phyloP scores from a whole-genome alignment of 2,113 vertebrate species.

The Chlamydotis undulata region DNA sequence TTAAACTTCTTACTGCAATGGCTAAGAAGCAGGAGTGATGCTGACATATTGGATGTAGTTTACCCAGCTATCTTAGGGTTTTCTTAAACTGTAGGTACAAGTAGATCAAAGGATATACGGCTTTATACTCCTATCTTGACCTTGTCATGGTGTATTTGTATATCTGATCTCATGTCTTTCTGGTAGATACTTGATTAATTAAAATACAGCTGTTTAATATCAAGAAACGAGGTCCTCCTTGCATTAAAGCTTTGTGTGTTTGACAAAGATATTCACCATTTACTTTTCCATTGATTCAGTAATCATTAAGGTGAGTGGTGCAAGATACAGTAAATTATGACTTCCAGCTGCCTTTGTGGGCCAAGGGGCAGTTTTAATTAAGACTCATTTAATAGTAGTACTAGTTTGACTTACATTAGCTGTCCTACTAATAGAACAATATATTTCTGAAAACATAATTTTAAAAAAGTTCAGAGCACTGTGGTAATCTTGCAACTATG shows the following conservation, averaged over 20 bases:
- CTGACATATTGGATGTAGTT: neutral
- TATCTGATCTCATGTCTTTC: neutral
- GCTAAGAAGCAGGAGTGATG: neutral
- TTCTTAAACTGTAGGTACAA: neutral
- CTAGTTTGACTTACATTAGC: neutral
- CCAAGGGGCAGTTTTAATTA: neutral
- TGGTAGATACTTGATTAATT: neutral
- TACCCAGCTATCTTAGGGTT: neutral
- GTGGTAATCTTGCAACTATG: neutral
- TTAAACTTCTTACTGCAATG: neutral
- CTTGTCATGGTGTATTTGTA: neutral
- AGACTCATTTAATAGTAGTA: neutral
- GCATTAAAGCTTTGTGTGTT: neutral
- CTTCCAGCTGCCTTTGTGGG: neutral
- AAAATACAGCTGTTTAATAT: neutral
- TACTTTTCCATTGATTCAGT: neutral
- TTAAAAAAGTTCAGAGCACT: neutral
- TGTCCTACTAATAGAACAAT: neutral
- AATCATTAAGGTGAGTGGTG: neutral
- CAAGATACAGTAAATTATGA: neutral
- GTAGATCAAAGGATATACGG: neutral
- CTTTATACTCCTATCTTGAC: neutral
- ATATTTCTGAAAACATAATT: neutral
- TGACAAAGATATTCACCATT: neutral
- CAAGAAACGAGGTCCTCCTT: neutral